Evolutionary conservation across 2,113 vertebrate genomes (phyloP).

Genomic region (Arizona elegans): DNA sequence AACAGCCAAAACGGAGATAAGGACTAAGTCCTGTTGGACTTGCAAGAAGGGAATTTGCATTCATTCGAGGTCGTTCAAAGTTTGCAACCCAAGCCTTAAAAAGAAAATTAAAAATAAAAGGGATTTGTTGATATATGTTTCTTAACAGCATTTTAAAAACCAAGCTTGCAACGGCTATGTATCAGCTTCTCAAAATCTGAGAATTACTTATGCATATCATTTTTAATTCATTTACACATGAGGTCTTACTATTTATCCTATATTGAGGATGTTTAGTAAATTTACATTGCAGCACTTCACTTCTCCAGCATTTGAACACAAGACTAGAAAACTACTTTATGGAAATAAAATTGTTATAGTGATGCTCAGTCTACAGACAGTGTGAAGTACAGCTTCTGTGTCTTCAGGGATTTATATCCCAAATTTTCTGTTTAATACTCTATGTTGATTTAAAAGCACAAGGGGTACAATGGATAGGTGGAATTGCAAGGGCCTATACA

Average conservation of each 20-base stretch:
- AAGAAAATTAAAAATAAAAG: slow-evolving; percentile 15
- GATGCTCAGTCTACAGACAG: background rate
- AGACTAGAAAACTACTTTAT: background rate
- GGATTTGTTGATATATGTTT: background rate
- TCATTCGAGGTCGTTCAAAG: slow-evolving; percentile 93
- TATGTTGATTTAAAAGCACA: background rate
- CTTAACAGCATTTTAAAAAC: background rate
- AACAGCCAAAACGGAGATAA: slow-evolving; percentile 93
- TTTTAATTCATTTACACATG: background rate
- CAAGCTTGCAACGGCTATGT: background rate
- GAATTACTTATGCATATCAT: background rate
- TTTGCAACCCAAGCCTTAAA: slow-evolving; percentile 94
- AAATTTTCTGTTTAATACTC: background rate
- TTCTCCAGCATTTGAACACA: background rate
- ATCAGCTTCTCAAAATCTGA: background rate
- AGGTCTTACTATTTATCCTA: background rate
- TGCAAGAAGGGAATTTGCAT: slow-evolving; percentile 89
- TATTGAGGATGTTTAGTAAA: background rate
- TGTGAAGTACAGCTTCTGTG: background rate
- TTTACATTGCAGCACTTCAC: background rate
- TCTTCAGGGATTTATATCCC: background rate
- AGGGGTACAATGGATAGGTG: background rate
- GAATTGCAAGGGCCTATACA: background rate
- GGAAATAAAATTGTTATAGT: background rate
- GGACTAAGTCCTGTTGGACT: slow-evolving; percentile 93